Base-by-base conservation (phyloP, 2,113 vertebrate genomes). In the Cebidichthys violaceus region DNA sequence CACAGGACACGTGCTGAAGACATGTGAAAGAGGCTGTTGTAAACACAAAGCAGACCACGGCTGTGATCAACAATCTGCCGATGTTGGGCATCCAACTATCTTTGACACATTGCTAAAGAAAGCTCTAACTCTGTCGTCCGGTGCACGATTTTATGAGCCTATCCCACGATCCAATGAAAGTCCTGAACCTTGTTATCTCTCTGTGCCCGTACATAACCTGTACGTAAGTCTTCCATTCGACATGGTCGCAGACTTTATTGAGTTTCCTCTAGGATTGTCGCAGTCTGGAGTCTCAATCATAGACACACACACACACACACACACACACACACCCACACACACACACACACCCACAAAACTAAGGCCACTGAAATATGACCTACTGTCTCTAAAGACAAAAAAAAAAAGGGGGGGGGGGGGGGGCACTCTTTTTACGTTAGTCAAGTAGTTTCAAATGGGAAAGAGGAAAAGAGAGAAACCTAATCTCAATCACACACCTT, bases 261-360 rank as follows among this genome's bases (percentile, higher is more conserved):
- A 81, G 76, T 79, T 89, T 89, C 83, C 79, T 80, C 70, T 72
- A 75, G 60, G 57, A 52, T 75, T 65, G 66, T 70, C 0, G 9
- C 86, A 33, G 67, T 81, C 80, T 79, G 83, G 61, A 81, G 73
- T 77, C 60, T 15, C 18, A 66, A 59, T 61, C 70, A 70, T 9
- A 27, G 22, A 82, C 35, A 74, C 27, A 8, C 61, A 61, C 60
- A 80, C 62, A 71, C 55, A 77, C 24, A 54, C 54, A n/a, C 33
- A 29, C 27, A 60, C 29, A 60, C 57, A 24, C 52, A 68, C 66
- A 64, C 52, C 24, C 69, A 71, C 15, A 33, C 41, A 79, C 31
- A 69, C 20, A 6, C 59, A 55, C 69, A 72, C 13, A 29, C 37
- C 77, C 37, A 67, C 22, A 43, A 43, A 62, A n/a, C 22, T 2